A percentile compares a stretch with the other conserved stretches of the same genome.
Conservation (phyloP, 2,113 vertebrate species). For the Malurus alboscapulatus region DNA sequence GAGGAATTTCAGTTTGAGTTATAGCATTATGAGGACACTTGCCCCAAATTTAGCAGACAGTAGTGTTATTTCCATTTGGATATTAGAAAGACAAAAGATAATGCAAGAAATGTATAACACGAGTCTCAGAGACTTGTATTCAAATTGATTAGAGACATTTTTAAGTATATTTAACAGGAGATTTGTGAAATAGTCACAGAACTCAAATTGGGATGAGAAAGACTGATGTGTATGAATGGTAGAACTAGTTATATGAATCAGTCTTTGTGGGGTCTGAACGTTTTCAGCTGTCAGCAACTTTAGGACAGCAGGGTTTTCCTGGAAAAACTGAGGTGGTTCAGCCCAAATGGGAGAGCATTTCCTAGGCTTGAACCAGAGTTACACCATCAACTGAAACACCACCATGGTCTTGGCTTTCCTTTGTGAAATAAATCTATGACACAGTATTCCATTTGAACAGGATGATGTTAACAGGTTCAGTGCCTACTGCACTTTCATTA, state of each 20-base stretch:
- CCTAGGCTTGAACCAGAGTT: not conserved
- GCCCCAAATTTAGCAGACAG: not conserved
- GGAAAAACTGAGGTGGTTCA: not conserved
- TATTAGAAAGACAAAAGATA: constrained; percentile 28
- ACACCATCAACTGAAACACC: not conserved
- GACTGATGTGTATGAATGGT: not conserved
- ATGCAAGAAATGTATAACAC: not conserved
- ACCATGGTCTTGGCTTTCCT: not conserved
- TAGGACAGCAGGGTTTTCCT: not conserved
- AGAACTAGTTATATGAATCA: not conserved
- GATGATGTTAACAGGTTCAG: not conserved
- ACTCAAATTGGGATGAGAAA: not conserved
- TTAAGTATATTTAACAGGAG: constrained; percentile 1
- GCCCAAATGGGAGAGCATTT: not conserved
- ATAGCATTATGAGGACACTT: not conserved
- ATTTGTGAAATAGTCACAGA: not conserved
- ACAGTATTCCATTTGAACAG: not conserved
- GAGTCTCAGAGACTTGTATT: constrained; percentile 17
- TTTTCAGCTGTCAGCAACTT: not conserved
- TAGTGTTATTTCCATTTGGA: constrained; percentile 8
- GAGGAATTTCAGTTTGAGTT: not conserved
- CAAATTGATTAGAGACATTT: constrained; percentile 6
- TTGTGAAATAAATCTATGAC: not conserved
- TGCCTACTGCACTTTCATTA: not conserved
- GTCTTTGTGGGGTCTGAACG: not conserved